Conservation (phyloP, 2,888 invertebrate genomes). For the Xestia rhomboidea region DNA sequence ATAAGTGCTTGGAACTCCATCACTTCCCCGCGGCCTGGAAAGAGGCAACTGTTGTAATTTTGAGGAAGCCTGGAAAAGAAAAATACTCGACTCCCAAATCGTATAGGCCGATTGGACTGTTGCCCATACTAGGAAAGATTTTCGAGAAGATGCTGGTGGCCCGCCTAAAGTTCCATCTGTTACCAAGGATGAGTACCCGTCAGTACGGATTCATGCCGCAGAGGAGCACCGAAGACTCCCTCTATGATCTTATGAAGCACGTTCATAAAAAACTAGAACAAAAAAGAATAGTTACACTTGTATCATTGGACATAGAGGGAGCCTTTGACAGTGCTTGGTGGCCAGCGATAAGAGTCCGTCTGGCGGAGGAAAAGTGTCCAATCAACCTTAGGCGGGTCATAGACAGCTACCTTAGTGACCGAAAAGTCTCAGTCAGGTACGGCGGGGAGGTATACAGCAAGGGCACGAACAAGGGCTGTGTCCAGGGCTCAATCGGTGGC, state of each 20-base stretch:
- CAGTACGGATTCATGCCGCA: background rate
- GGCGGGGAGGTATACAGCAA: background rate
- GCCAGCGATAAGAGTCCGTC: no score
- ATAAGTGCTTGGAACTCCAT: background rate
- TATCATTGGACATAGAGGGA: background rate
- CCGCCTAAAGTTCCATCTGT: background rate
- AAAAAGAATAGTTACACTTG: background rate
- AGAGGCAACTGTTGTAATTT: background rate
- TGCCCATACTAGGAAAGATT: background rate
- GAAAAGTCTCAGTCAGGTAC: background rate
- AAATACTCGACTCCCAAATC: background rate
- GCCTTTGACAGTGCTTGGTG: no score
- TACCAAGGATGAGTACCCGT: background rate
- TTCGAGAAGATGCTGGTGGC: background rate
- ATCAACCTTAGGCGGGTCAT: background rate
- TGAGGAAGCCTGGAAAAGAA: background rate
- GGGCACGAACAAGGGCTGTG: background rate
- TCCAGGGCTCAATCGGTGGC: background rate
- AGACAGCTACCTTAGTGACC: background rate
- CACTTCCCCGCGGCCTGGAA: background rate
- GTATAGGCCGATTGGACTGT: background rate
- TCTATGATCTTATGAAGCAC: no score
- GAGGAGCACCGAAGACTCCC: no score
- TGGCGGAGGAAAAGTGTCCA: background rate
- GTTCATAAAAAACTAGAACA: no score